A percentile compares a stretch with the other conserved stretches of the same genome.
Evolutionary conservation across 1,140 invertebrate species (phyloP).

Genomic region (Drosophila ironensis): DNA sequence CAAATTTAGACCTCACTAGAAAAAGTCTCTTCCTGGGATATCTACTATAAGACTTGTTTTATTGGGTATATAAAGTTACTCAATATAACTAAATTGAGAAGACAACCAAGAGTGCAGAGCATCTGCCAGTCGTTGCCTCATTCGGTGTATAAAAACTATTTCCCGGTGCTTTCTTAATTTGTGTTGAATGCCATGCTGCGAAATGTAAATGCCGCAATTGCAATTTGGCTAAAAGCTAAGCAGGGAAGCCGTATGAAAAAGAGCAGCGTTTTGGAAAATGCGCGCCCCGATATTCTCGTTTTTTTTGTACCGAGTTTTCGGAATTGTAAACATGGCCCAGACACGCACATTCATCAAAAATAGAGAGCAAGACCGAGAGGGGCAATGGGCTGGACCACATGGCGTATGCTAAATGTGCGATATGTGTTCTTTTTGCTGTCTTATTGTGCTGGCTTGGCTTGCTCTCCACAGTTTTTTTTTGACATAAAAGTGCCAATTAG

Average conservation of each 20-base stretch:
- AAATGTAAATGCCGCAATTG: slow-evolving; percentile 46
- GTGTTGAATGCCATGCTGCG: slow-evolving; percentile 41
- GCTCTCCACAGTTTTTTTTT: slow-evolving; percentile 31
- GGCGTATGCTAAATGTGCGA: slow-evolving; percentile 70
- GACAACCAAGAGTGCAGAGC: too few species aligned
- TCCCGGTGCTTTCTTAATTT: slow-evolving; percentile 48
- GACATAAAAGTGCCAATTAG: slow-evolving; percentile 73
- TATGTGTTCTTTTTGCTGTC: too few species aligned
- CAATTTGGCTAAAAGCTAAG: slow-evolving; percentile 75
- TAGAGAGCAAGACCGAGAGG: background rate
- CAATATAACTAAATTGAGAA: too few species aligned
- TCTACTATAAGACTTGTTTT: too few species aligned
- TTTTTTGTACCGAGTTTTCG: slow-evolving; percentile 58
- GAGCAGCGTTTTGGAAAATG: slow-evolving; percentile 54
- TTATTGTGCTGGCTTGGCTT: slow-evolving; percentile 4
- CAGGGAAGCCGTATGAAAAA: slow-evolving; percentile 43
- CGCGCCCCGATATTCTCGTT: slow-evolving; percentile 46
- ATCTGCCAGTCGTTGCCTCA: slow-evolving; percentile 6
- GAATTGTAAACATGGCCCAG: slow-evolving; percentile 70
- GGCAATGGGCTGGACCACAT: slow-evolving; percentile 47
- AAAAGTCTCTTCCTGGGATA: too few species aligned
- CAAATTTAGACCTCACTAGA: too few species aligned
- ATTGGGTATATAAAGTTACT: too few species aligned
- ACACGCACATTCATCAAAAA: slow-evolving; percentile 12
- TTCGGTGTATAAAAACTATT: too few species aligned